Evolutionary conservation across 2,888 invertebrate genomes (phyloP).

Genomic region (Crioceris asparagi): DNA sequence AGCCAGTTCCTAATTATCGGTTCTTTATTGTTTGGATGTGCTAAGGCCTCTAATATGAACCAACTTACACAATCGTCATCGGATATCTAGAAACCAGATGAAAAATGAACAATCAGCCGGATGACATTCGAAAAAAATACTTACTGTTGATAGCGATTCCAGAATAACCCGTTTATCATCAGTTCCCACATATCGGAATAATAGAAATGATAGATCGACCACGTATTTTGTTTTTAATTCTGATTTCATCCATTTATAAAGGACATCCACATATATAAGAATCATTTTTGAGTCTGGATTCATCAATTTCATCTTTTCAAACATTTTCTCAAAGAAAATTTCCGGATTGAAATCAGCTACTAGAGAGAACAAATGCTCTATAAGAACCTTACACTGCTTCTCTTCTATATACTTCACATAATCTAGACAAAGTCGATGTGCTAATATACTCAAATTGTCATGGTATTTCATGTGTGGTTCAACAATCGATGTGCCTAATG

Average conservation of each 20-base stretch:
- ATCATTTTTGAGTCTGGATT: constrained; percentile 20
- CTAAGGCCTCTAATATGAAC: constrained; percentile 38
- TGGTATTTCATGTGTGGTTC: constrained; percentile 32
- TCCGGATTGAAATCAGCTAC: constrained; percentile 46
- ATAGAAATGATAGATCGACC: constrained; percentile 52
- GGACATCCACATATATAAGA: constrained; percentile 25
- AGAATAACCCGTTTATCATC: constrained; percentile 46
- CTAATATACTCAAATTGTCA: constrained; percentile 39
- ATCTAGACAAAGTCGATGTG: constrained; percentile 39
- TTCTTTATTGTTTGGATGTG: constrained; percentile 38
- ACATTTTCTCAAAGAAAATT: constrained; percentile 41
- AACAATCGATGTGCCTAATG: constrained; percentile 3
- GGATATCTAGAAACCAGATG: constrained; percentile 18
- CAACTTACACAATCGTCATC: constrained; percentile 35
- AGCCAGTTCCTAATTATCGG: constrained; percentile 40
- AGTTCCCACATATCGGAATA: constrained; percentile 44
- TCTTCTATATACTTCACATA: constrained; percentile 47
- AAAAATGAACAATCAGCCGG: neutral
- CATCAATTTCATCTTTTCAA: constrained; percentile 26
- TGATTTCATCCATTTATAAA: constrained; percentile 42
- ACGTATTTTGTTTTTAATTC: constrained; percentile 43
- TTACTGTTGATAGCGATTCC: constrained; percentile 44
- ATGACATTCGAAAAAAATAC: no score
- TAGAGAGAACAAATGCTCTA: constrained; percentile 44
- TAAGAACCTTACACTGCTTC: constrained; percentile 38